A percentile compares a stretch with the other conserved stretches of the same genome.
Evolutionary conservation across 2,113 vertebrate species (phyloP).

Genomic region (Tursiops truncatus): DNA sequence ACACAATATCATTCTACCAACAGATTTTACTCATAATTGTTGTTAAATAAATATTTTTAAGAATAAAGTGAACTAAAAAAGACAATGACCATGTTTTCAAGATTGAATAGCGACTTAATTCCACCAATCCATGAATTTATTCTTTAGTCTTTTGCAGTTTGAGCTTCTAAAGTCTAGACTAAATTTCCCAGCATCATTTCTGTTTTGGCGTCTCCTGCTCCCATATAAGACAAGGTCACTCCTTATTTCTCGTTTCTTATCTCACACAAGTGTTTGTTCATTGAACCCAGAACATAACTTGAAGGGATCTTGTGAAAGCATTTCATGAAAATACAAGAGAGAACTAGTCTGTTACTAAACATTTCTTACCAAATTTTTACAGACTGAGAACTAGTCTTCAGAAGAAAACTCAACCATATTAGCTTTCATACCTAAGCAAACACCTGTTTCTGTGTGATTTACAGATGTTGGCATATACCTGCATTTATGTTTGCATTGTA

Average conservation of each 20-base stretch:
- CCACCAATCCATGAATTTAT: neutral
- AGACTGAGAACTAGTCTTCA: neutral
- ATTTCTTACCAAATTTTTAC: neutral
- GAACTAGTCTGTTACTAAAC: neutral
- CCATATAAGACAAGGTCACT: neutral
- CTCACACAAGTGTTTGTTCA: neutral
- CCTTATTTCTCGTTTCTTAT: neutral
- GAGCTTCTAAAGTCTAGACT: neutral
- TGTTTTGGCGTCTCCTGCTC: neutral
- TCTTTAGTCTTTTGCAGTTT: neutral
- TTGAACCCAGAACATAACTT: neutral
- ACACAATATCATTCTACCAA: neutral
- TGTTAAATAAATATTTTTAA: neutral
- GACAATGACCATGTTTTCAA: neutral
- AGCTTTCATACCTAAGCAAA: neutral
- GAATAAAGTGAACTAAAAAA: neutral
- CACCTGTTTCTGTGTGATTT: constrained; percentile 42
- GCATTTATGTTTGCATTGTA: constrained; percentile 42
- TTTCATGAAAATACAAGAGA: neutral
- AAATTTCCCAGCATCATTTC: neutral
- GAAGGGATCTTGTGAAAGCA: neutral
- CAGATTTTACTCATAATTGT: neutral
- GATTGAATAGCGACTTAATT: neutral
- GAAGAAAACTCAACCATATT: neutral
- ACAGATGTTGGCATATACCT: constrained; percentile 16